A percentile compares a stretch with the other conserved stretches of the same genome.
Evolutionary conservation across 2,797 vertebrate species (phyloP).

Genomic region (Sylvia borin): DNA sequence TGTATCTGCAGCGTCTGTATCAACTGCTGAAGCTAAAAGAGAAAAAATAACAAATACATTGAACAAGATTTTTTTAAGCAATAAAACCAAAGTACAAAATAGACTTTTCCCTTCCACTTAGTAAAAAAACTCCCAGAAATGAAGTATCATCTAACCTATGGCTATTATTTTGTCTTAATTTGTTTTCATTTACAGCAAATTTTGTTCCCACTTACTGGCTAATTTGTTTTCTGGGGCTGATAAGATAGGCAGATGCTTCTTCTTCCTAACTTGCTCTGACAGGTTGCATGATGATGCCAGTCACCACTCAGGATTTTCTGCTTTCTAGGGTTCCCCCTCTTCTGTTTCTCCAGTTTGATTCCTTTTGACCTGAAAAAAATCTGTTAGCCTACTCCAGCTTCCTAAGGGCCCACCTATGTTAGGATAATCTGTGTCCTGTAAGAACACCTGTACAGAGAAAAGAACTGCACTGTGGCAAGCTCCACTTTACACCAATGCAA

Average conservation of each 20-base stretch:
- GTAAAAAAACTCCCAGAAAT: not conserved
- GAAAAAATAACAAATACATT: not conserved
- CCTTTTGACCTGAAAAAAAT: slow-evolving; percentile 66
- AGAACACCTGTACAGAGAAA: not conserved
- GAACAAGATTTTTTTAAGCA: not conserved
- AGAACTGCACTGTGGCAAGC: not conserved
- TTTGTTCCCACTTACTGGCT: slow-evolving; percentile 57
- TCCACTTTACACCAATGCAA: not conserved
- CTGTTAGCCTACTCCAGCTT: slow-evolving; percentile 61
- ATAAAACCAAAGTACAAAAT: not conserved
- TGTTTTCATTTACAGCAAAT: slow-evolving; percentile 15
- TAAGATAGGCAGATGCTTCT: slow-evolving; percentile 55
- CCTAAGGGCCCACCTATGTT: not conserved
- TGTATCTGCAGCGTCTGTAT: slow-evolving; percentile 97
- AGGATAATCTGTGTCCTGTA: not conserved
- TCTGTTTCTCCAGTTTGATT: slow-evolving; percentile 66
- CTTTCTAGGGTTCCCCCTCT: slow-evolving; percentile 52
- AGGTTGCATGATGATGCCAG: slow-evolving; percentile 57
- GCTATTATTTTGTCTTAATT: slow-evolving; percentile 4
- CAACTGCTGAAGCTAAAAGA: slow-evolving; percentile 91
- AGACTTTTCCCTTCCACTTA: not conserved
- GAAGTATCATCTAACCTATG: not conserved
- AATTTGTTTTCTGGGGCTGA: slow-evolving; percentile 55
- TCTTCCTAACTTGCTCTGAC: slow-evolving; percentile 66
- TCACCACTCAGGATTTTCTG: slow-evolving; percentile 61